phyloP scores from a whole-genome alignment of 2,888 invertebrate species.

The Epsilonema sp. region DNA sequence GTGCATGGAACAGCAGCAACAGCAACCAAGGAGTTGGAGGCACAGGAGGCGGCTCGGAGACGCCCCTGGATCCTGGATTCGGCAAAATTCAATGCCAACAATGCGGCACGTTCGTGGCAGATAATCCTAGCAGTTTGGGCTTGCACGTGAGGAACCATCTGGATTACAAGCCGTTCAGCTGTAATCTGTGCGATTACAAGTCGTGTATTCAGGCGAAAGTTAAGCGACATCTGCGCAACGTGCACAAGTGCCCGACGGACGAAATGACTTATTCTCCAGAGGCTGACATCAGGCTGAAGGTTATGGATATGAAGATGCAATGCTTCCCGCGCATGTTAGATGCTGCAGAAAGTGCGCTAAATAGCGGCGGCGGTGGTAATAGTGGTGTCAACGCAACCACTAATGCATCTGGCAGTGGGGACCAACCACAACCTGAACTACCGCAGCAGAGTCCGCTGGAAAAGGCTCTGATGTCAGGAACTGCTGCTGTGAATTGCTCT shows the following conservation, averaged over 20 bases:
- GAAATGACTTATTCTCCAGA: constrained; percentile 5
- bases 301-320: constrained; percentile 6
- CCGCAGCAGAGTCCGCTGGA: neutral
- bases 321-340: constrained; percentile 4
- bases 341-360: neutral
- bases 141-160: constrained; percentile 8
- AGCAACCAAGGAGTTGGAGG: neutral
- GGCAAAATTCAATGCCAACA: constrained; percentile 2
- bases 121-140: constrained; percentile 5
- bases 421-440: neutral
- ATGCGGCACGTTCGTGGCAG: neutral
- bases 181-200: constrained; percentile 7
- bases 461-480: too few species aligned
- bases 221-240: constrained; percentile 6
- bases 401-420: neutral
- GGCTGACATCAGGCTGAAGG: constrained; percentile 1
- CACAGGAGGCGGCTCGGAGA: neutral
- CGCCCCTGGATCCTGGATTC: neutral
- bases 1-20: neutral
- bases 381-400: neutral
- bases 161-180: constrained; percentile 8
- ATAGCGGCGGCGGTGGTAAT: neutral
- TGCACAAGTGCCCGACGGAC: constrained; percentile 2
- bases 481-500: too few species aligned
- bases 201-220: constrained; percentile 5